Base-by-base conservation (phyloP, 1,140 invertebrate species). In the Papilio machaon region DNA sequence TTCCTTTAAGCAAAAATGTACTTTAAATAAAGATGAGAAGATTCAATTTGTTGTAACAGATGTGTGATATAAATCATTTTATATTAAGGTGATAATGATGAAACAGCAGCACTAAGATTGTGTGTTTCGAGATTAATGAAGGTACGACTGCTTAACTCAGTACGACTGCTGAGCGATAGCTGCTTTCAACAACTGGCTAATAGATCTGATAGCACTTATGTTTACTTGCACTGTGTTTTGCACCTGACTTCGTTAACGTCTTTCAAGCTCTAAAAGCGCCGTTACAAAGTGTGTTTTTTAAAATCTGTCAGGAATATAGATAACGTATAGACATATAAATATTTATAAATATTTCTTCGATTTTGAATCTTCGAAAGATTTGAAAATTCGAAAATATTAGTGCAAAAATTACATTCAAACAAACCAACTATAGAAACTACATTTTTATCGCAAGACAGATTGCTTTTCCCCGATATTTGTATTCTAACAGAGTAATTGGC, bases 31-130 rank as follows among this genome's bases (percentile, higher is more conserved):
- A 17, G 11, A n/a, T 76, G 81, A 80, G 81, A 83, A 76, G 49
- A 84, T 81, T 81, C 70, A 83, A 82, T 75, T 75, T 75, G n/a
- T 47, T 47, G n/a, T 35, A 23, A 47, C 30, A 49, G 46, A 75
- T 49, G 43, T 75, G 19, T 52, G 73, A 49, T 75, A 47, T 75
- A 75, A 75, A 75, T 47, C 46, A 23, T 75, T 75, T 47, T 49
- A 47, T 75, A 15, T n/a, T 75, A 35, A 75, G 73, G 47, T 49
- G 73, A 15, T 64, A 79, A 79, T 79, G 54, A 64, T 64, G 77
- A 79, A 64, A 79, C 54, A 79, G 77, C 77, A 43, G 54, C 54
- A 58, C 64, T 38, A 60, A 79, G 77, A 79, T 64, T 64, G 77
- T 79, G 30, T 49, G 73, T 79, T 64, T 79, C 77, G n/a, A 79